Percentiles rank a stretch among this genome's conserved stretches.
Conservation (phyloP, 2,113 vertebrate genomes). For the Stegastes partitus region DNA sequence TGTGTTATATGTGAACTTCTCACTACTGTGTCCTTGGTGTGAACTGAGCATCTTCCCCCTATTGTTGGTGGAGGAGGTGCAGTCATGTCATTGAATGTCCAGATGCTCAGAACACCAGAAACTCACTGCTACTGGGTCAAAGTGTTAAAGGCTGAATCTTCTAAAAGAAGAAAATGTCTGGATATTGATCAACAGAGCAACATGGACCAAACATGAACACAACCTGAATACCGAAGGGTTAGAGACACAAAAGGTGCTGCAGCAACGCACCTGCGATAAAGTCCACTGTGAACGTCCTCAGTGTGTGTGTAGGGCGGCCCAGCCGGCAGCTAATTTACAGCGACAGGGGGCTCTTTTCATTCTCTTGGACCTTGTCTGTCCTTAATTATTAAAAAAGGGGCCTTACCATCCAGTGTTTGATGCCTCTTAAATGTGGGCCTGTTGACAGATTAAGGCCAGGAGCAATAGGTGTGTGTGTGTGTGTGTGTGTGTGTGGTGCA, state of each 20-base stretch:
- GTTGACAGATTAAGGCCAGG: slow-evolving; percentile 90
- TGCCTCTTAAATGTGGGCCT: slow-evolving; percentile 88
- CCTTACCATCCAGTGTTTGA: slow-evolving; percentile 86
- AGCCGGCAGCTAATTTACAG: slow-evolving; percentile 87
- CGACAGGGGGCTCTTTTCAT: slow-evolving; percentile 90
- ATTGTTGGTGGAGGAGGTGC: background rate
- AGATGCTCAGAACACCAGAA: background rate
- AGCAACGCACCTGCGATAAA: slow-evolving; percentile 46
- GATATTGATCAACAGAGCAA: background rate
- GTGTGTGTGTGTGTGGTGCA: slow-evolving; percentile 68
- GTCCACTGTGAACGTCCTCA: slow-evolving; percentile 63
- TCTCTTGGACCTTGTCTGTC: slow-evolving; percentile 84
- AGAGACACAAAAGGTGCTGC: slow-evolving; percentile 4
- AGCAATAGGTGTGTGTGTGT: slow-evolving; percentile 44
- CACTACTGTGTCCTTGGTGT: slow-evolving; percentile 17
- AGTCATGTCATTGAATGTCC: background rate
- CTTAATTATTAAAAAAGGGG: slow-evolving; percentile 93
- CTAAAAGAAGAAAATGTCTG: slow-evolving; percentile 3
- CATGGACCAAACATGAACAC: background rate
- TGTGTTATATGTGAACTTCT: slow-evolving; percentile 39
- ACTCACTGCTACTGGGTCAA: background rate
- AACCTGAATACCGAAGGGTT: slow-evolving; percentile 33
- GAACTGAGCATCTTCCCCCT: slow-evolving; percentile 24
- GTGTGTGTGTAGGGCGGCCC: slow-evolving; percentile 57
- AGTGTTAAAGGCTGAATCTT: background rate